Evolutionary conservation across 2,797 vertebrate species (phyloP).

Genomic region (Microctenopoma stevenorrisi): DNA sequence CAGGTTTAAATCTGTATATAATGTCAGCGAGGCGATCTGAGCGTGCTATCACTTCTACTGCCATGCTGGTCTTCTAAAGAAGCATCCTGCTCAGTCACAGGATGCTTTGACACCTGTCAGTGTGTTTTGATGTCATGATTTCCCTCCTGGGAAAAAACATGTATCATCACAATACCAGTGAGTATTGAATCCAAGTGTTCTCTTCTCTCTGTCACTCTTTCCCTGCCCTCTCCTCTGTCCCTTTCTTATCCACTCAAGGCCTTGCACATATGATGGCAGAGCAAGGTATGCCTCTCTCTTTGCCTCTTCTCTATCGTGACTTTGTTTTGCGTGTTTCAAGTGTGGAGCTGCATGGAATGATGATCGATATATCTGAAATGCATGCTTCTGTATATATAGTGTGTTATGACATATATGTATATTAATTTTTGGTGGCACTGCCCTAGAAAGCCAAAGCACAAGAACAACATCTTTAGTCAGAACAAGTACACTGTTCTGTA

Average conservation of each 20-base stretch:
- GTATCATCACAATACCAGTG: constrained; percentile 78
- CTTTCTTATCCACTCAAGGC: constrained; percentile 82
- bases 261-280: constrained; percentile 97
- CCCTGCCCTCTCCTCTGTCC: constrained; percentile 20
- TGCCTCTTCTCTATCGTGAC: not conserved
- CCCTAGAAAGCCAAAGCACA: not conserved
- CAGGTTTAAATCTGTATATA: not conserved
- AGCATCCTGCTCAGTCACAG: constrained; percentile 62
- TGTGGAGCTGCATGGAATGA: constrained; percentile 27
- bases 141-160: constrained; percentile 68
- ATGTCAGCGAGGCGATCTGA: constrained; percentile 26
- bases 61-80: constrained; percentile 29
- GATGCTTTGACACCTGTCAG: constrained; percentile 66
- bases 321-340: not conserved
- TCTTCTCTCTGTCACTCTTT: constrained; percentile 38
- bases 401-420: not conserved
- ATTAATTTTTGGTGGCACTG: not conserved
- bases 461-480: not conserved
- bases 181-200: constrained; percentile 71
- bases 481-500: too few species aligned
- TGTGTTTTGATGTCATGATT: constrained; percentile 79
- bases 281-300: constrained; percentile 88
- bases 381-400: not conserved
- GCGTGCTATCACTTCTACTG: not conserved
- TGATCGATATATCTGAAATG: constrained; percentile 16